Conservation (phyloP, 1,140 invertebrate species). For the Myzus persicae region DNA sequence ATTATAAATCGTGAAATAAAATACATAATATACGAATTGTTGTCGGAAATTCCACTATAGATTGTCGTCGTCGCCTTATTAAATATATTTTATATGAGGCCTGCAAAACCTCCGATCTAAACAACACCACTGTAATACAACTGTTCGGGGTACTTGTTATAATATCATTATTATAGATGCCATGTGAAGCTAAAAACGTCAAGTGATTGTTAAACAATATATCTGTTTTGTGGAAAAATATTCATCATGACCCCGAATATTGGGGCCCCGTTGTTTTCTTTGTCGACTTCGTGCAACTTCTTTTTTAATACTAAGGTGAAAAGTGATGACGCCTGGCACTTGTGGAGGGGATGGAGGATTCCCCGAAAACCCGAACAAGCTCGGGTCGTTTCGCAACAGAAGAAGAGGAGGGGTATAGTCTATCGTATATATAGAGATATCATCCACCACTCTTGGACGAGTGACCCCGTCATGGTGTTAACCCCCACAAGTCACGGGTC, state of each 20-base stretch:
- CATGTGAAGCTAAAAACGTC: background rate
- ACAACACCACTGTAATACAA: background rate
- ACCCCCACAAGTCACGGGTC: background rate
- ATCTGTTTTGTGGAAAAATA: background rate
- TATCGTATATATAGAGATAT: background rate
- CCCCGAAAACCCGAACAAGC: background rate
- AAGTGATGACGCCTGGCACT: background rate
- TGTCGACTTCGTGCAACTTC: too few relatives aligned
- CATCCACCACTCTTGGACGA: too few relatives aligned
- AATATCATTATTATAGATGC: background rate
- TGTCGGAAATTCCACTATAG: background rate
- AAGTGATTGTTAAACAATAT: background rate
- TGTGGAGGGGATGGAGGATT: too few relatives aligned
- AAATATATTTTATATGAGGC: background rate
- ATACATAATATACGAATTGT: background rate
- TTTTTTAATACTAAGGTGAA: background rate
- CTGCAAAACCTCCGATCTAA: background rate
- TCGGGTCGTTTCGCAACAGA: background rate
- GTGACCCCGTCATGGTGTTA: too few relatives aligned
- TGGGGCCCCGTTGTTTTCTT: background rate
- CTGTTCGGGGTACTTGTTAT: background rate
- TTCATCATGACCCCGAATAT: too few relatives aligned
- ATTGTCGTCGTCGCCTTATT: background rate
- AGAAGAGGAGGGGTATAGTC: background rate
- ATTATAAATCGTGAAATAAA: background rate